Base-by-base conservation (phyloP, 2,888 invertebrate genomes). In the Tachystola acroxantha region DNA sequence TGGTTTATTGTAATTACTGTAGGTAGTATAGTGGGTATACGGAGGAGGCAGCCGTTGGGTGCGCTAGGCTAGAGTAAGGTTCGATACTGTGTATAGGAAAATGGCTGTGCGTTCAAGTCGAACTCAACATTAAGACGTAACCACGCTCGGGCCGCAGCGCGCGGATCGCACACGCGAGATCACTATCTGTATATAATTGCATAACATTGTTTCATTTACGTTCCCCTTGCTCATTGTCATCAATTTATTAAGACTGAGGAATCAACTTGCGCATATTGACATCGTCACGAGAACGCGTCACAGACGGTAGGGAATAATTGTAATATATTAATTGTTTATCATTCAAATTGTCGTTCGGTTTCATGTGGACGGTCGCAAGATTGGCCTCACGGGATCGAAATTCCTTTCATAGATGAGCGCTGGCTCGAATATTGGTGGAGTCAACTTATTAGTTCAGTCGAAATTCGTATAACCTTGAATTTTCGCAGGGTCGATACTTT, bases 221-320 rank as follows among this genome's bases (percentile, higher is more conserved):
- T 81, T 77, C 74, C 80, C 81, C 82, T 81, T 80, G 79, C 81
- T 84, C 85, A 84, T 84, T 78, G 81, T 76, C 85, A 85, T 85
- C 85, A 85, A 85, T 82, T 79, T 78, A 82, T 82, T 82, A 85
- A 85, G 85, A 85, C 85, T 85, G 85, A 85, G 84, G 75, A 82
- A 85, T 84, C 85, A 84, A 84, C 78, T 77, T 72, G 79, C 82
- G 84, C 81, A 79, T 78, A 78, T 74, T 72, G 80, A 79, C 84
- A 81, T 84, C 72, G 81, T 73, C 81, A 80, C 82, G 78, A 71
- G 10, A n/a, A 77, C 72, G 78, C 76, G 80, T 73, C 76, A 76
- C 77, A 60, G 58, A 47, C 60, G 63, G 68, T 68, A 64, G 76
- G 75, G 77, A 69, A 68, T 64, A 27, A 63, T 72, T 73, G 77